These are phyloP conservation scores for Cotesia chilonis DNA, from an alignment of 1,140 invertebrate species.

Conservation along the genomic window DNA sequence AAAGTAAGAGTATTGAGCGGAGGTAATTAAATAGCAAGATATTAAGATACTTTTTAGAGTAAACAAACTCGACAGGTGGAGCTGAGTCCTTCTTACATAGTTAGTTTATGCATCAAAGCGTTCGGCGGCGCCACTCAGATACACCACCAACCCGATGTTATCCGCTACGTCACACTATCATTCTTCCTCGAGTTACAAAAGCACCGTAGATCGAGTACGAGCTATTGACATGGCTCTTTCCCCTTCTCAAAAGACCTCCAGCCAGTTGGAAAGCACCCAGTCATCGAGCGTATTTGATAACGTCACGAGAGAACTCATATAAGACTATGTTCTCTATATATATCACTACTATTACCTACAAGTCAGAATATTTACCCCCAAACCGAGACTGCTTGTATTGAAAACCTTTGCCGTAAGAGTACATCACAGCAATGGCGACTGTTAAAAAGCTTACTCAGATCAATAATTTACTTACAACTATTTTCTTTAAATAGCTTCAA, in stretches of 20 bases:
- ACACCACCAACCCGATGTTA: constrained; percentile 26
- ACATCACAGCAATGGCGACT: constrained; percentile 10
- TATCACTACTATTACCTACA: too few relatives aligned
- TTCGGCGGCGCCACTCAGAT: constrained; percentile 45
- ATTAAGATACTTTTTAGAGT: constrained; percentile 18
- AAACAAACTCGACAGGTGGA: constrained; percentile 48
- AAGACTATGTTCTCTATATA: too few relatives aligned
- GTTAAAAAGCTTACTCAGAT: constrained; percentile 4
- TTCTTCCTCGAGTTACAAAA: constrained; percentile 32
- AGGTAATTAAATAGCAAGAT: constrained; percentile 2
- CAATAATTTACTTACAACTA: constrained; percentile 1
- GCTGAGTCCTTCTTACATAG: constrained; percentile 37
- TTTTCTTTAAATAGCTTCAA: neutral
- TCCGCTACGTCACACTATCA: constrained; percentile 28
- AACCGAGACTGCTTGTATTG: neutral
- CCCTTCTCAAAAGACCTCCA: constrained; percentile 7
- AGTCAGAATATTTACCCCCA: neutral
- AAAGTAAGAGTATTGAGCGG: neutral
- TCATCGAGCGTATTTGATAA: constrained; percentile 21
- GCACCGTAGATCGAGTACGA: constrained; percentile 23
- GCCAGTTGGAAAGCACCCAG: constrained; percentile 29
- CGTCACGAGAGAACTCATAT: constrained; percentile 17
- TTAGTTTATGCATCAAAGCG: constrained; percentile 41
- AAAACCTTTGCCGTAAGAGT: constrained; percentile 3
- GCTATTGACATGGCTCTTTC: constrained; percentile 24